Base-by-base conservation (phyloP, 1,140 invertebrate species). In the Elymnias hypermnestra region DNA sequence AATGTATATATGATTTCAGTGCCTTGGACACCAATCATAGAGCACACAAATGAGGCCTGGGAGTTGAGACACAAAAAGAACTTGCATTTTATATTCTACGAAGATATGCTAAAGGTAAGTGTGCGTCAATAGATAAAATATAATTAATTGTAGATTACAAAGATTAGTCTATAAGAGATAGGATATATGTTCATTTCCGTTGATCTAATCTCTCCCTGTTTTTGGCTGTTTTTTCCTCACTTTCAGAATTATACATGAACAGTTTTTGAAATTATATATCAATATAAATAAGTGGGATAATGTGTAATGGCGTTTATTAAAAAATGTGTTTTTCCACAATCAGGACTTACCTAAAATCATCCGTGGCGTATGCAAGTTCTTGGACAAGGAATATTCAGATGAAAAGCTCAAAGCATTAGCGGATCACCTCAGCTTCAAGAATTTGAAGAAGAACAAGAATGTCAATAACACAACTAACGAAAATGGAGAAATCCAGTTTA, bases 51-150 rank as follows among this genome's bases (percentile, higher is more conserved):
- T 51, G 93, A 95, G 82, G 93, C 91, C 0, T 94, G 91, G 89
- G 51, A 86, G 1, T 61, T 86, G 10, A 84, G 89, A 44, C 52
- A 93, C 43, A 82, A 93, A 54, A 74, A 89, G 5, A 95, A 95
- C 77, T 65, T 95, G n/a, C 74, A 94, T 1, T 94, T 94, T 65
- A 61, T 95, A 6, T 94, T 93, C 57, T 96, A 95, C 63, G 94
- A 96, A 83, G 91, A 95, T 53, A 91, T 95, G 88, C 82, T 89
- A 38, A 87, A 88, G 66, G 91, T 91, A 78, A 39, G 14, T n/a
- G n/a, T n/a, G n/a, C n/a, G n/a, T n/a, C n/a, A n/a, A n/a, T n/a
- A n/a, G n/a, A n/a, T n/a, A n/a, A n/a, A n/a, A n/a, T n/a, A n/a
- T n/a, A n/a, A n/a, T n/a, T 55, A 25, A n/a, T 14, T 33, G 31